Evolutionary conservation across 2,888 invertebrate genomes (phyloP).

Genomic region (Cryptosula pallasiana): DNA sequence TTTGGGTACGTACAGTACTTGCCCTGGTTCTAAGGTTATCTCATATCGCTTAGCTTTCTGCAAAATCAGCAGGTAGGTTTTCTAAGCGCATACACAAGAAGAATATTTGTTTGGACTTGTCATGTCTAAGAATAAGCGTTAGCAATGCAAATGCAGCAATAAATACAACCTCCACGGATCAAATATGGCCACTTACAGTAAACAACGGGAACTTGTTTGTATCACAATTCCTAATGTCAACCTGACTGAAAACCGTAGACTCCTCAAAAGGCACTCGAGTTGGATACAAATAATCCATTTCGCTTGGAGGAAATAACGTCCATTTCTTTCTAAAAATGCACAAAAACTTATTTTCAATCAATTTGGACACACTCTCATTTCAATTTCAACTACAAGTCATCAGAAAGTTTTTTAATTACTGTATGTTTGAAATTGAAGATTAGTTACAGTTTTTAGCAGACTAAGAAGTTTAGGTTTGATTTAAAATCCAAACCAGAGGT

Average conservation of each 20-base stretch:
- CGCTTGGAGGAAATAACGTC: slow-evolving; percentile 80
- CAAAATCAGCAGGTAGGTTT: no score
- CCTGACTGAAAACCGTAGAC: slow-evolving; percentile 82
- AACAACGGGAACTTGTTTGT: slow-evolving; percentile 37
- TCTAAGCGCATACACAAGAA: no score
- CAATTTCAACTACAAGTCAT: no score
- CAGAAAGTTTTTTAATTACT: no score
- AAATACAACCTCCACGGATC: background rate
- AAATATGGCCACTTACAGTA: slow-evolving; percentile 36
- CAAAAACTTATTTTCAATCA: no score
- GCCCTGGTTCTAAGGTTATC: slow-evolving; percentile 72
- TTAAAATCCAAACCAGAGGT: no score
- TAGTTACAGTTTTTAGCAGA: no score
- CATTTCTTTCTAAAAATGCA: slow-evolving; percentile 70
- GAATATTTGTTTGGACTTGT: no score
- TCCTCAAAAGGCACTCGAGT: slow-evolving; percentile 92
- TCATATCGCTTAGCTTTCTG: slow-evolving; percentile 52
- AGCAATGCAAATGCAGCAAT: background rate
- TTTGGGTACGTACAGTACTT: slow-evolving; percentile 79
- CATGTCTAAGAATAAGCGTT: no score
- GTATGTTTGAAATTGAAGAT: no score
- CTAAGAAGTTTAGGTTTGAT: no score
- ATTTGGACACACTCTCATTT: no score
- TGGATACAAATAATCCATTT: slow-evolving; percentile 63
- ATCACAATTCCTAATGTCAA: slow-evolving; percentile 67